Base-by-base conservation (phyloP, 2,888 invertebrate genomes). In the Pollenia amentaria region DNA sequence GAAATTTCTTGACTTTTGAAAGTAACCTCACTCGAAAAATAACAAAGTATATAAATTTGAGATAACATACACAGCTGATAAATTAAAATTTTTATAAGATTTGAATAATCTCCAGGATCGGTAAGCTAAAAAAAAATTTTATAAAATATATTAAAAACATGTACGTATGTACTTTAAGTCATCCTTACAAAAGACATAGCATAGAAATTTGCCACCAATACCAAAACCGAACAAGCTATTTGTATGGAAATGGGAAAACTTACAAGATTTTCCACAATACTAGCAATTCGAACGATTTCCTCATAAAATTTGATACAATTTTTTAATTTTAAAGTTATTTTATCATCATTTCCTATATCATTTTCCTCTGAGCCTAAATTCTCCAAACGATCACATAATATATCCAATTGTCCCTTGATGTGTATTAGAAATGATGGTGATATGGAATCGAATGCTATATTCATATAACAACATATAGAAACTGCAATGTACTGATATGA, bases 201-300 rank as follows among this genome's bases (percentile, higher is more conserved):
- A 89, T 91, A 92, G 42, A 92, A 92, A 72, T 91, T 91, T 8
- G 91, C 89, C 0, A 91, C 89, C 21, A 92, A 64, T 1, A 92
- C 92, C 14, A 91, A 57, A 4, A 92, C 89, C 0, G 92, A 92
- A 80, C 91, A 91, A 4, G 90, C 89, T 21, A 92, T 90, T 78
- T 92, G 92, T 7, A 89, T 76, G 1, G 92, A 92, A 60, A 90
- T 89, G 0, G 92, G 91, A 29, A 89, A 85, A 55, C 89, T 89
- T 9, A 92, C 78, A 8, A 91, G 69, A 7, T 70, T 55, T 64
- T 92, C 92, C 6, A 91, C 84, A 1, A 76, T 76, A 9, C 70
- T 60, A 0, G 89, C 75, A 8, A 92, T 57, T 0, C 88, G 42
- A 0, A 88, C 51, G 46, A 92, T 88, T 21, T 84, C 82, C 38